Conservation (phyloP, 2,797 vertebrate species). For the Chaenodraco wilsoni region DNA sequence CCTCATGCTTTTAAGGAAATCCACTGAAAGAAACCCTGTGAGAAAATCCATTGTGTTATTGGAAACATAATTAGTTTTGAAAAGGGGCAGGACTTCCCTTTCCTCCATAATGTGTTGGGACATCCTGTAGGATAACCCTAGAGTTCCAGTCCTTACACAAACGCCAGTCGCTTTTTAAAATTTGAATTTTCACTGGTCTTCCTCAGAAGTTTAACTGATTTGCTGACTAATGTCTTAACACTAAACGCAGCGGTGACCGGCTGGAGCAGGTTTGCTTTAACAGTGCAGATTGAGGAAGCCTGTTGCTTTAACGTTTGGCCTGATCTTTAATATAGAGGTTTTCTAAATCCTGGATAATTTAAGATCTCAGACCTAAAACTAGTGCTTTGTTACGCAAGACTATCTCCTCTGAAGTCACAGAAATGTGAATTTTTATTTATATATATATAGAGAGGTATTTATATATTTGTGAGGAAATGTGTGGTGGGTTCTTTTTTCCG, state of each 20-base stretch:
- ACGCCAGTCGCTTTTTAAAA: background rate
- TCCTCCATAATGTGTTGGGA: background rate
- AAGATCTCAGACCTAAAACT: conserved; percentile 54
- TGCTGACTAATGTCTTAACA: conserved; percentile 31
- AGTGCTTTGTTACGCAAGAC: conserved; percentile 35
- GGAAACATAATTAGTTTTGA: background rate
- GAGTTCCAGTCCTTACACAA: background rate
- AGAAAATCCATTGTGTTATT: background rate
- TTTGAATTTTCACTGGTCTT: conserved; percentile 16
- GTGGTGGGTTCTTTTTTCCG: conserved; percentile 46
- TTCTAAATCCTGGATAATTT: background rate
- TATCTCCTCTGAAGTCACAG: conserved; percentile 45
- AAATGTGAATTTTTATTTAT: conserved; percentile 32
- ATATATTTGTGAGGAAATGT: conserved; percentile 80
- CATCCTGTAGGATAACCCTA: background rate
- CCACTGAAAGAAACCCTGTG: background rate
- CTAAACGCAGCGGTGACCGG: background rate
- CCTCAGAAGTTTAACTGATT: background rate
- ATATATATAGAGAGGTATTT: conserved; percentile 60
- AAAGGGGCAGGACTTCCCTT: background rate
- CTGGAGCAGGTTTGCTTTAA: conserved; percentile 24
- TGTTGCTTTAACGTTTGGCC: conserved; percentile 6
- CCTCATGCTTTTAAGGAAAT: background rate
- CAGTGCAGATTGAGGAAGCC: background rate
- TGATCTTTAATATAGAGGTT: background rate